Evolutionary conservation across 2,888 invertebrate species (phyloP).

Genomic region (Limenitis camilla): DNA sequence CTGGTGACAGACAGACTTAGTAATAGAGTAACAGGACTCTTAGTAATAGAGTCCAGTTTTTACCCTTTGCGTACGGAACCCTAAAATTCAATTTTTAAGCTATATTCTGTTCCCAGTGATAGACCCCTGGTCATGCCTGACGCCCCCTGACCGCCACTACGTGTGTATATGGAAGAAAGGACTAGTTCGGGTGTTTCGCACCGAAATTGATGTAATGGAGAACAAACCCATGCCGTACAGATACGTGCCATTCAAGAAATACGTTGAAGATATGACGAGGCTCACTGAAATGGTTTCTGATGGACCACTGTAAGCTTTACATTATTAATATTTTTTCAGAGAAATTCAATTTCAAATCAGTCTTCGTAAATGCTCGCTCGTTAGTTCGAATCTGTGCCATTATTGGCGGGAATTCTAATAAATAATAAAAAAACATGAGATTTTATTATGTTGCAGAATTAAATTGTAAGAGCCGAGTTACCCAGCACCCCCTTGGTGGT

Average conservation of each 20-base stretch:
- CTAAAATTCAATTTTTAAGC: not conserved
- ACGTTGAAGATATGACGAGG: slow-evolving; percentile 92
- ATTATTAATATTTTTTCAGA: slow-evolving; percentile 27
- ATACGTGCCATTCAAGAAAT: slow-evolving; percentile 81
- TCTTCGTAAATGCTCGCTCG: too few species aligned
- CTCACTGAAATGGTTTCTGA: slow-evolving; percentile 88
- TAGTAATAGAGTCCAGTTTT: too few species aligned
- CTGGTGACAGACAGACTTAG: too few species aligned
- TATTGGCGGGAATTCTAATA: too few species aligned
- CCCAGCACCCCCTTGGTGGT: too few species aligned
- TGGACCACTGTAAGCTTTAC: slow-evolving; percentile 88
- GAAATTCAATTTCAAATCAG: too few species aligned
- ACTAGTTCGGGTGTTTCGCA: slow-evolving; percentile 76
- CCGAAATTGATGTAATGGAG: slow-evolving; percentile 66
- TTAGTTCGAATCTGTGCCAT: too few species aligned
- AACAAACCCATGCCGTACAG: slow-evolving; percentile 78
- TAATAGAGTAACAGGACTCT: too few species aligned
- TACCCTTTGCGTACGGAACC: too few species aligned
- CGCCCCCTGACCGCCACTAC: slow-evolving; percentile 80
- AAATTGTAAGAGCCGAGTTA: too few species aligned
- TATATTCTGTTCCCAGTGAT: not conserved
- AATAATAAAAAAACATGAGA: too few species aligned
- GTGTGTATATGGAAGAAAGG: slow-evolving; percentile 56
- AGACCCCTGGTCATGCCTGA: slow-evolving; percentile 87
- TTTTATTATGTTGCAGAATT: too few species aligned